Conservation (phyloP, 1,140 invertebrate genomes). For the Wiebesia pumilae region DNA sequence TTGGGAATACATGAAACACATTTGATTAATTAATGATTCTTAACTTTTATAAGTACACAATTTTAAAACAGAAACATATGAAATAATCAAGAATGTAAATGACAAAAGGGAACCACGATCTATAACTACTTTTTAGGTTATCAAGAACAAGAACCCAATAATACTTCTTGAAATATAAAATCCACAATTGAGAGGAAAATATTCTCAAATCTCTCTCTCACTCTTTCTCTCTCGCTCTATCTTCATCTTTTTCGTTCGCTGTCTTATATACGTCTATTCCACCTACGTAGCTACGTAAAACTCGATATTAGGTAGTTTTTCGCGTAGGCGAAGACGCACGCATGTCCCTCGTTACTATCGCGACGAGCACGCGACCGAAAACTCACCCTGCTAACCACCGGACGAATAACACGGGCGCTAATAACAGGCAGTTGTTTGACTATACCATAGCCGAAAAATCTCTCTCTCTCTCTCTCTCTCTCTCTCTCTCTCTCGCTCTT, state of each 20-base stretch:
- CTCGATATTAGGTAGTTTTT: conserved; percentile 23
- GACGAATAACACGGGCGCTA: background rate
- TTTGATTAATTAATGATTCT: no score
- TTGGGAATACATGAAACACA: no score
- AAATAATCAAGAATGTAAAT: no score
- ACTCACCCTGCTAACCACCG: background rate
- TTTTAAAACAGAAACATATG: no score
- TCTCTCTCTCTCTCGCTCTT: conserved; percentile 22
- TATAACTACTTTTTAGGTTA: no score
- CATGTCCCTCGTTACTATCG: conserved; percentile 27
- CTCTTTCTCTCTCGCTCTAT: background rate
- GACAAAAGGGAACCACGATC: no score
- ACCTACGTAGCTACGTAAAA: background rate
- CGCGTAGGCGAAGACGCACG: conserved; percentile 22
- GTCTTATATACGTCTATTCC: background rate
- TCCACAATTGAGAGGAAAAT: background rate
- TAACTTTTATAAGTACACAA: no score
- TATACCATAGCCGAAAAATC: background rate
- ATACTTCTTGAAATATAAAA: background rate
- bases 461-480: background rate
- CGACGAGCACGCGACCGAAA: conserved; percentile 20
- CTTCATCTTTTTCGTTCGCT: background rate
- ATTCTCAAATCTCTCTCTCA: background rate
- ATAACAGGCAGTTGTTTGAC: background rate
- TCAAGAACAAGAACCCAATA: background rate